phyloP scores from a whole-genome alignment of 2,888 invertebrate species.

The Sphecodes monilicornis region DNA sequence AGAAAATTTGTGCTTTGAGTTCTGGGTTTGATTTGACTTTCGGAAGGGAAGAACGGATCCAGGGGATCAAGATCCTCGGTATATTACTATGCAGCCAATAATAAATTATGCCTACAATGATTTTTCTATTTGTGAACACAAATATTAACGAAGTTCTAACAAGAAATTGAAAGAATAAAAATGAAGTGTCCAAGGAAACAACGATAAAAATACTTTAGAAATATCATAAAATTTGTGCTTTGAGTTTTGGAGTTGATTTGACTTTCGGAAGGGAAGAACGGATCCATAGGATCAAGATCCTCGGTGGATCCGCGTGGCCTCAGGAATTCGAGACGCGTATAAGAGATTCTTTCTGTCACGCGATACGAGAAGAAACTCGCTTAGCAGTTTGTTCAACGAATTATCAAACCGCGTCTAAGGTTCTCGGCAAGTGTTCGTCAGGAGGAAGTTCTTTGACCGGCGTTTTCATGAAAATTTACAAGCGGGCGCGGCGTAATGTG shows the following conservation, averaged over 20 bases:
- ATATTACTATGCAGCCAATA: too few species aligned
- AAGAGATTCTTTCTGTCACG: neutral
- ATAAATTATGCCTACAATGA: too few species aligned
- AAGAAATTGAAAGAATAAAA: too few species aligned
- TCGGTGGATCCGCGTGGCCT: too few species aligned
- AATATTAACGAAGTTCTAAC: too few species aligned
- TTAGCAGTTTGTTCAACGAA: slow-evolving; percentile 1
- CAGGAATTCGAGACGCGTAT: neutral
- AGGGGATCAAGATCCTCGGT: neutral
- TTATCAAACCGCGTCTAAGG: slow-evolving; percentile 18
- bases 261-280: neutral
- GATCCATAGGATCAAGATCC: neutral
- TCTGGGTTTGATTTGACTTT: too few species aligned
- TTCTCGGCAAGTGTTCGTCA: neutral
- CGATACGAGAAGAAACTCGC: neutral
- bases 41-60: too few species aligned
- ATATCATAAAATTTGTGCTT: neutral
- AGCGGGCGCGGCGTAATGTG: neutral
- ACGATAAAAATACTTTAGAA: neutral
- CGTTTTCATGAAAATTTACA: slow-evolving; percentile 18
- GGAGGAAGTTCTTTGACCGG: neutral
- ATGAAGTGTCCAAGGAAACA: too few species aligned
- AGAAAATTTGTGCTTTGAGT: too few species aligned
- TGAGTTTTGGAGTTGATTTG: too few species aligned
- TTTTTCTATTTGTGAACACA: too few species aligned